Evolutionary conservation across 2,113 vertebrate species (phyloP).

Genomic region (Mastomys natalensis): DNA sequence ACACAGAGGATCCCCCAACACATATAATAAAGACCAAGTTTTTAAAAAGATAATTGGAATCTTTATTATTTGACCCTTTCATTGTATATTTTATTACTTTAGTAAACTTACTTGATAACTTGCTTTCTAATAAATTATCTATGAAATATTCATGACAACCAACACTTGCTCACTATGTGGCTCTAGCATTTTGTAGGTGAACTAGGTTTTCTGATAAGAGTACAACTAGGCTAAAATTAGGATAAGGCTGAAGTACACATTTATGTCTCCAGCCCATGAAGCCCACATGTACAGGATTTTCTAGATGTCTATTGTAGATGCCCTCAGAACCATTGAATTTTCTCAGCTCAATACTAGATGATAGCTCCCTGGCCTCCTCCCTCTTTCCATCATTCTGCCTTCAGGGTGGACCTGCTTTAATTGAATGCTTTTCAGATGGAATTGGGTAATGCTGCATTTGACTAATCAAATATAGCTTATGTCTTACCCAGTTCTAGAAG

Average conservation of each 20-base stretch:
- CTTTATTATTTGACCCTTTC: background rate
- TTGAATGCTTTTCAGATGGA: background rate
- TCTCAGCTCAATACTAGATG: accelerated
- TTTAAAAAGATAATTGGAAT: background rate
- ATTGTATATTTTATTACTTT: background rate
- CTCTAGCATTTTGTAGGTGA: background rate
- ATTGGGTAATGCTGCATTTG: background rate
- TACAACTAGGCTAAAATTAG: background rate
- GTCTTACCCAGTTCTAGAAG: background rate
- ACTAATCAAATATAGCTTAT: background rate
- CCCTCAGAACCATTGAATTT: background rate
- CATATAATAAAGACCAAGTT: background rate
- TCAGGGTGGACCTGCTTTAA: background rate
- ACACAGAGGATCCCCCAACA: background rate
- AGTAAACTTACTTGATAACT: background rate
- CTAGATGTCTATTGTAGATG: background rate
- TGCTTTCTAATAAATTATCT: background rate
- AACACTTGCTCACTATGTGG: background rate
- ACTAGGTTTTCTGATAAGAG: background rate
- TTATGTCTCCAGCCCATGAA: background rate
- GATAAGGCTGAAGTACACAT: accelerated
- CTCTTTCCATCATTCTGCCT: background rate
- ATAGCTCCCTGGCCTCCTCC: accelerated
- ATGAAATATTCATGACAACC: background rate
- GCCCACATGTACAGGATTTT: background rate